Evolutionary conservation across 2,113 vertebrate genomes (phyloP).

Genomic region (Felis chaus): DNA sequence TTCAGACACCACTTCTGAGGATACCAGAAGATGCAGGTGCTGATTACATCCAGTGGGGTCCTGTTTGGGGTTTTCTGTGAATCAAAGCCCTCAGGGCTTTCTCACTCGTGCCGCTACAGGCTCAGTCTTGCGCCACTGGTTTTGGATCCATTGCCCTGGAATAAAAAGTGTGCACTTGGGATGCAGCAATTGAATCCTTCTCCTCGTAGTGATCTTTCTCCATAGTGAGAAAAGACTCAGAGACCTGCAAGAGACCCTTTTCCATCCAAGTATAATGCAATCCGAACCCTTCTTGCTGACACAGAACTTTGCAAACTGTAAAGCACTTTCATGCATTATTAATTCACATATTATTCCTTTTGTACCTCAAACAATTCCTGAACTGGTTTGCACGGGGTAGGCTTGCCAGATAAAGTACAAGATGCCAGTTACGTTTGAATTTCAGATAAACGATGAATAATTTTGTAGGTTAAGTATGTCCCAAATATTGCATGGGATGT

Average conservation of each 20-base stretch:
- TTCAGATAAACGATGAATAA: neutral
- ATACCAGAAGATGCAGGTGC: neutral
- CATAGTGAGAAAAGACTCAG: neutral
- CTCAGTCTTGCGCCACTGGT: neutral
- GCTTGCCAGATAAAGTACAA: neutral
- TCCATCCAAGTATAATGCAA: neutral
- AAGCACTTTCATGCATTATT: neutral
- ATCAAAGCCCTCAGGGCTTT: neutral
- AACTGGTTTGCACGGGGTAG: neutral
- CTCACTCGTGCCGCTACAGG: neutral
- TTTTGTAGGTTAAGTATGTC: neutral
- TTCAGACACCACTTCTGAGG: neutral
- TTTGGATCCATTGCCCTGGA: neutral
- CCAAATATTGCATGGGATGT: neutral
- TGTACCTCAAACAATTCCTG: neutral
- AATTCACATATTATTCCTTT: constrained; percentile 34
- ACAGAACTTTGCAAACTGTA: neutral
- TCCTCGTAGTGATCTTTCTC: neutral
- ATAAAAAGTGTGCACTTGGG: neutral
- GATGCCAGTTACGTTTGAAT: neutral
- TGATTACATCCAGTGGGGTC: neutral
- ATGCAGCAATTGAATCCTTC: neutral
- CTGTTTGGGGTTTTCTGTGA: neutral
- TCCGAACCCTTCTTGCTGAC: neutral
- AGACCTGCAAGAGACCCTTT: neutral